Conservation (phyloP, 2,888 invertebrate genomes). For the Saturnia japonica region DNA sequence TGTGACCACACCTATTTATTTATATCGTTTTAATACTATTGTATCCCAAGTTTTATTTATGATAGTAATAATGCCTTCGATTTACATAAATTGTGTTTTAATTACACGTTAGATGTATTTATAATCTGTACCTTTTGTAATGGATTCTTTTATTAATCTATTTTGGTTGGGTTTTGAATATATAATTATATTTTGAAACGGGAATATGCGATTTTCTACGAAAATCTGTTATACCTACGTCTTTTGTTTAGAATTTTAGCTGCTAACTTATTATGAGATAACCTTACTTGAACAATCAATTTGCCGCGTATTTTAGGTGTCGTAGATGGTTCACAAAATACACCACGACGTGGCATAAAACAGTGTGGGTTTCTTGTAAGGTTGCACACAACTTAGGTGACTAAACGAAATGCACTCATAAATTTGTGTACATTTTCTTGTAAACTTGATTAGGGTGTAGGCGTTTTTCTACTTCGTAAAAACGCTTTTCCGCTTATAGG, state of each 20-base stretch:
- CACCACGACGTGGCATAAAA: no score
- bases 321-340: no score
- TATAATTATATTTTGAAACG: not conserved
- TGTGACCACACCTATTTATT: conserved; percentile 18
- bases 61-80: conserved; percentile 55
- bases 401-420: no score
- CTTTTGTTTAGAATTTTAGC: no score
- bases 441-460: no score
- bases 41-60: conserved; percentile 54
- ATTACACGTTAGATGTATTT: conserved; percentile 50
- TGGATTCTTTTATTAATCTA: conserved; percentile 19
- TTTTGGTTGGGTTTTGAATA: not conserved
- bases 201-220: not conserved
- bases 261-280: no score
- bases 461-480: no score
- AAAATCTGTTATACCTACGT: not conserved
- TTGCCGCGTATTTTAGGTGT: not conserved
- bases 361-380: no score
- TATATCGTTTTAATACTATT: conserved; percentile 47
- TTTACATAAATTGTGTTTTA: conserved; percentile 59
- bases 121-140: conserved; percentile 37
- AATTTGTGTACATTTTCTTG: no score
- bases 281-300: no score
- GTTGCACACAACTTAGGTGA: no score
- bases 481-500: no score